Percentiles rank a stretch among this genome's conserved stretches.
phyloP scores from a whole-genome alignment of 2,113 vertebrate genomes.

The Nothoprocta perdicaria region DNA sequence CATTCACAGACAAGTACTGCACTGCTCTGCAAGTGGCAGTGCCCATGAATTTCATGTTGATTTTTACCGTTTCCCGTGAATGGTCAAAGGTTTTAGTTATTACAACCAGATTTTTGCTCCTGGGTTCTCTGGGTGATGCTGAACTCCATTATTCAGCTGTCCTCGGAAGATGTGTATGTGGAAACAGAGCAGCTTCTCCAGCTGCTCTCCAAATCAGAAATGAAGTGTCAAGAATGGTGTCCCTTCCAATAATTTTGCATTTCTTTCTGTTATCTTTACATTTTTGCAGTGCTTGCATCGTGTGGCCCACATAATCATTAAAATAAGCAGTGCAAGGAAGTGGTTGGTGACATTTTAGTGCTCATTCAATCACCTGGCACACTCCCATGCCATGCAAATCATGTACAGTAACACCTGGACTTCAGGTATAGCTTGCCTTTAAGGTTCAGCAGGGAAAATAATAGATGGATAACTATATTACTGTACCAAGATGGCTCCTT shows the following conservation, averaged over 20 bases:
- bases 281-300: neutral
- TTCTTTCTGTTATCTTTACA: neutral
- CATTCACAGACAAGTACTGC: neutral
- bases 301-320: neutral
- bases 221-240: neutral
- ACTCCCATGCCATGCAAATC: neutral
- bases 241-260: neutral
- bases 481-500: neutral
- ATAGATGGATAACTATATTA: neutral
- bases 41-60: neutral
- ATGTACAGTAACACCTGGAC: neutral
- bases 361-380: neutral
- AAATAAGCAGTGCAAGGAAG: neutral
- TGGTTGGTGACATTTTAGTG: neutral
- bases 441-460: neutral
- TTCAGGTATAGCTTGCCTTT: neutral
- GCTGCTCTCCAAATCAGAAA: neutral
- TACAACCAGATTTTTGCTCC: neutral
- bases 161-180: neutral
- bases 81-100: neutral
- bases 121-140: neutral
- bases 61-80: slow-evolving; percentile 33
- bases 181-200: neutral
- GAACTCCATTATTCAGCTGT: neutral
- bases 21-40: slow-evolving; percentile 6